These are phyloP conservation scores for Odontesthes bonariensis DNA, from an alignment of 2,113 vertebrate species.

Conservation along the genomic window DNA sequence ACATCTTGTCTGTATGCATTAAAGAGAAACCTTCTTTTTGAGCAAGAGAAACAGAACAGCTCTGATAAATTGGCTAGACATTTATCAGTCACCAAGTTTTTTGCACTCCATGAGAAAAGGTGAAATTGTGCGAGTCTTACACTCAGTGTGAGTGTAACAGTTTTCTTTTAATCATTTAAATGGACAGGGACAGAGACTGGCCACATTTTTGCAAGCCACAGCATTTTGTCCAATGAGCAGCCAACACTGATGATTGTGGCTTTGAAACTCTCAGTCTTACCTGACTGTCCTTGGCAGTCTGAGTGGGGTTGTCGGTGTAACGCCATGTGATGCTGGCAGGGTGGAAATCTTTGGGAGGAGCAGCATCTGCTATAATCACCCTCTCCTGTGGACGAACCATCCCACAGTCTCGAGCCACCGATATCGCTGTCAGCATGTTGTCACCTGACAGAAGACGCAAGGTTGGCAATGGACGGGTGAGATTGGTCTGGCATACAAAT, in stretches of 20 bases:
- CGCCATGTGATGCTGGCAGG: conserved; percentile 93
- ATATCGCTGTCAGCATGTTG: conserved; percentile 97
- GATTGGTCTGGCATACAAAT: background rate
- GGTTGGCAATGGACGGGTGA: background rate
- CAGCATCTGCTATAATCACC: conserved; percentile 94
- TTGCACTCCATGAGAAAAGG: no score
- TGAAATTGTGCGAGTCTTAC: no score
- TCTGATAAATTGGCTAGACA: no score
- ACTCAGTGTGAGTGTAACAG: no score
- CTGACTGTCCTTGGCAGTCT: conserved; percentile 62
- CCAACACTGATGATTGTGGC: background rate
- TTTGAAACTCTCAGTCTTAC: conserved; percentile 38
- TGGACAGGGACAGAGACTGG: background rate
- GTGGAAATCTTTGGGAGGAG: conserved; percentile 90
- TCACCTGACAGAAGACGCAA: conserved; percentile 84
- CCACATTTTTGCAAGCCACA: background rate
- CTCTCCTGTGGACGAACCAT: conserved; percentile 92
- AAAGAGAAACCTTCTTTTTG: no score
- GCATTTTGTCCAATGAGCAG: no score
- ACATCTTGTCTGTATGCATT: no score
- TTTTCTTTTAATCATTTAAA: no score
- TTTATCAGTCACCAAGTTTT: no score
- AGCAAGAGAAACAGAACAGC: no score
- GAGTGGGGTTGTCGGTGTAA: conserved; percentile 86
- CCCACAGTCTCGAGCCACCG: conserved; percentile 95